These are phyloP conservation scores for Cotesia chilonis DNA, from an alignment of 1,140 invertebrate genomes.

Conservation along the genomic window DNA sequence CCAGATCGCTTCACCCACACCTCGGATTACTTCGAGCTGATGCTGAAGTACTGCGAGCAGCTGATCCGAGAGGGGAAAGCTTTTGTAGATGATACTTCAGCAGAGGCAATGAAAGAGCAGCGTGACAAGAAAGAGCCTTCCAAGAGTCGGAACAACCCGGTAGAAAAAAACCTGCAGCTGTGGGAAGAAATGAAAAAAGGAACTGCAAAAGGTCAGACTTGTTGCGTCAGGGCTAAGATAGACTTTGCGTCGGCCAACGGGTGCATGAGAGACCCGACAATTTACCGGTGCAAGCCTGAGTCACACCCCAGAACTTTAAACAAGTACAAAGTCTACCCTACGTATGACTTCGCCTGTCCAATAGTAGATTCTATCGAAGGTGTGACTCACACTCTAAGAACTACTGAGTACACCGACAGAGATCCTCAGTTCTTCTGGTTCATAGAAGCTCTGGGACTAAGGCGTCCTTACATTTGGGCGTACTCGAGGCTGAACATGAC, in stretches of 20 bases:
- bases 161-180: slow-evolving; percentile 86
- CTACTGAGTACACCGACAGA: slow-evolving; percentile 98
- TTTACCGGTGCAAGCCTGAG: slow-evolving; percentile 98
- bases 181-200: slow-evolving; percentile 98
- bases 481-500: slow-evolving; percentile 95
- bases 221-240: slow-evolving; percentile 96
- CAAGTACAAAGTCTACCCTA: slow-evolving; percentile 98
- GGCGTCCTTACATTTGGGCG: slow-evolving; percentile 94
- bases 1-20: slow-evolving; percentile 95
- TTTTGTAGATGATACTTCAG: slow-evolving; percentile 96
- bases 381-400: slow-evolving; percentile 96
- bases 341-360: slow-evolving; percentile 99
- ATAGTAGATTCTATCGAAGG: slow-evolving; percentile 97
- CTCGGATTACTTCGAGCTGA: slow-evolving; percentile 95
- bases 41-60: slow-evolving; percentile 88
- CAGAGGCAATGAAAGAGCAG: slow-evolving; percentile 94
- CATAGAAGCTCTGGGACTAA: slow-evolving; percentile 83
- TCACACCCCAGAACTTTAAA: slow-evolving; percentile 90
- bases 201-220: slow-evolving; percentile 79
- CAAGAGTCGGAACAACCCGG: slow-evolving; percentile 82
- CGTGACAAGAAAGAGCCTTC: slow-evolving; percentile 90
- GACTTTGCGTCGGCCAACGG: slow-evolving; percentile 97
- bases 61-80: slow-evolving; percentile 89
- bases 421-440: slow-evolving; percentile 99
- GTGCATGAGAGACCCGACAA: slow-evolving; percentile 98